phyloP scores from a whole-genome alignment of 2,797 vertebrate species.

The Xenentodon cancila region DNA sequence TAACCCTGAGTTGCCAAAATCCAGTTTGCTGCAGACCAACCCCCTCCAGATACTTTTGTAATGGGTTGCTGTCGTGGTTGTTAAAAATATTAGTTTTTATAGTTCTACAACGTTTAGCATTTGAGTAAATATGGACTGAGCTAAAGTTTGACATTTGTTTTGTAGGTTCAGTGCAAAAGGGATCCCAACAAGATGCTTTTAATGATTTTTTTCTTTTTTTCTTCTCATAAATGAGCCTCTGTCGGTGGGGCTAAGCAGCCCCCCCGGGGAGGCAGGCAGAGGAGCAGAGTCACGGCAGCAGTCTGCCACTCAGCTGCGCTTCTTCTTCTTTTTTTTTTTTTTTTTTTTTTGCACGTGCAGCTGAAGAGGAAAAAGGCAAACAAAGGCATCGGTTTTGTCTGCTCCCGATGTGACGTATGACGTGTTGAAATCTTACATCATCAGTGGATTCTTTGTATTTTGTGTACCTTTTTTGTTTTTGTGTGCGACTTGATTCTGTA shows the following conservation, averaged over 20 bases:
- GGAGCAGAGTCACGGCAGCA: slow-evolving; percentile 59
- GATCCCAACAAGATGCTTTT: no score
- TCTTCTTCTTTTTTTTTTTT: no score
- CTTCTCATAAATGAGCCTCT: slow-evolving; percentile 31
- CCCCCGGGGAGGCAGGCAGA: slow-evolving; percentile 54
- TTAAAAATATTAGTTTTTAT: slow-evolving; percentile 1
- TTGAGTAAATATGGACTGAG: no score
- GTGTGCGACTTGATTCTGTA: no score
- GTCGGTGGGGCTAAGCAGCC: slow-evolving; percentile 46
- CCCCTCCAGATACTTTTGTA: no score
- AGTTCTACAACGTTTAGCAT: slow-evolving; percentile 12
- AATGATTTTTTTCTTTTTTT: no score
- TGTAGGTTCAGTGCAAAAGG: neutral
- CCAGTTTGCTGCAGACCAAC: no score
- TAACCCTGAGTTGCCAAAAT: no score
- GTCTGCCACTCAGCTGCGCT: slow-evolving; percentile 35
- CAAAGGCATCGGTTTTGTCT: neutral
- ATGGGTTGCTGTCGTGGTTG: no score
- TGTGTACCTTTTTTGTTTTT: neutral
- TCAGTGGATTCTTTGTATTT: slow-evolving; percentile 1
- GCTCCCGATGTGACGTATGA: slow-evolving; percentile 18
- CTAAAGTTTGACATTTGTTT: no score
- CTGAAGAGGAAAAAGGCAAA: slow-evolving; percentile 14
- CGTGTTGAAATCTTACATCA: slow-evolving; percentile 8
- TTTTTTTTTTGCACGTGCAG: neutral